A percentile compares a stretch with the other conserved stretches of the same genome.
Conservation (phyloP, 2,888 invertebrate species). For the Monoplex corrugatus region DNA sequence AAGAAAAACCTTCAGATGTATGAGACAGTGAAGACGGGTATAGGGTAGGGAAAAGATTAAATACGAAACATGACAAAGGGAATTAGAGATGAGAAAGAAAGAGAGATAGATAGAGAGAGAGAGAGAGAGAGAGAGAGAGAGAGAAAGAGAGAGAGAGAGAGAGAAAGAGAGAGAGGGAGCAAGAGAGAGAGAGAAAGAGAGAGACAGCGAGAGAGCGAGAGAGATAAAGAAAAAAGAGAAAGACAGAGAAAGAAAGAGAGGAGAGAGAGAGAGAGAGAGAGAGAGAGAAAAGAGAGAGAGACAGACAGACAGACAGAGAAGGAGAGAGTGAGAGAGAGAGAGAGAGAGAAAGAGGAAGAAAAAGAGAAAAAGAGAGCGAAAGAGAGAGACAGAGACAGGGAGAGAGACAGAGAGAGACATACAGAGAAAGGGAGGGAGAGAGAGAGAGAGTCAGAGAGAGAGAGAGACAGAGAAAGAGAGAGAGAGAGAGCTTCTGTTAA, state of each 20-base stretch:
- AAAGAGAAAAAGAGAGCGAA: background rate
- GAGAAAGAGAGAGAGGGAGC: background rate
- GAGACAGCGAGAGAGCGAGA: background rate
- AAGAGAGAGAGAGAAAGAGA: background rate
- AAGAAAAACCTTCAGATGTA: too few relatives aligned
- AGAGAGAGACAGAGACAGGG: background rate
- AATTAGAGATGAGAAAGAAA: background rate
- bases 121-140: background rate
- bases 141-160: background rate
- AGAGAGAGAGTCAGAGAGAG: background rate
- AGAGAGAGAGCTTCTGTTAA: background rate
- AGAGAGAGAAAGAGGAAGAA: slow-evolving; percentile 6
- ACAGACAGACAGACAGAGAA: background rate
- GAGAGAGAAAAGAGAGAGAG: background rate
- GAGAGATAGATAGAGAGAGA: background rate
- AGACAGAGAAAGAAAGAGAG: background rate
- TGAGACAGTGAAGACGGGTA: too few relatives aligned
- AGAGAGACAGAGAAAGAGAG: background rate
- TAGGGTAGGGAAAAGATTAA: too few relatives aligned
- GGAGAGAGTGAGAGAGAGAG: background rate
- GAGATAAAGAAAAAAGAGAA: background rate
- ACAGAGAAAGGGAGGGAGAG: background rate
- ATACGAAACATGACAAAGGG: too few relatives aligned
- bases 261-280: too few relatives aligned
- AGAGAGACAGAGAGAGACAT: background rate